Conservation (phyloP, 2,797 vertebrate genomes). For the Distichodus sexfasciatus region DNA sequence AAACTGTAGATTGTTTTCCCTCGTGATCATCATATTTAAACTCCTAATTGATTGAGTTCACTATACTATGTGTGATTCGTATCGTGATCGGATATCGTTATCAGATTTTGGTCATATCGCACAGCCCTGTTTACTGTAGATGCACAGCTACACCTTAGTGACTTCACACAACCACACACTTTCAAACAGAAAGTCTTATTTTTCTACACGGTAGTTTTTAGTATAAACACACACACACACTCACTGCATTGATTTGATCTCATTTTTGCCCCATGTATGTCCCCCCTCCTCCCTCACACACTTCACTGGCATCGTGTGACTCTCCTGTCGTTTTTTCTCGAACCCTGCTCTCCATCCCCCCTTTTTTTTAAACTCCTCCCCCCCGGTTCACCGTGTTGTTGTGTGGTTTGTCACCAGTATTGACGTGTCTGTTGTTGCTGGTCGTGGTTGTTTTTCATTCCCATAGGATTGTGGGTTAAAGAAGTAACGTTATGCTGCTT, state of each 20-base stretch:
- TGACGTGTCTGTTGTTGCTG: constrained; percentile 13
- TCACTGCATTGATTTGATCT: constrained; percentile 64
- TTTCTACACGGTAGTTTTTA: background rate
- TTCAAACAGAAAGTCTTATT: background rate
- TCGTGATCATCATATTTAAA: no score
- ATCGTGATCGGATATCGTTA: no score
- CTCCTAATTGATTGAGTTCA: no score
- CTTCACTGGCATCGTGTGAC: constrained; percentile 68
- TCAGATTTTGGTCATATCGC: no score
- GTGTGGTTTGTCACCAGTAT: constrained; percentile 56
- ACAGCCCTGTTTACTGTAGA: no score
- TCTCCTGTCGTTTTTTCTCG: constrained; percentile 29
- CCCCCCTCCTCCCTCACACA: constrained; percentile 39
- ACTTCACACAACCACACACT: background rate
- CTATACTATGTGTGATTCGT: no score
- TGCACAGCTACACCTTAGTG: background rate
- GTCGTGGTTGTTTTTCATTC: constrained; percentile 33
- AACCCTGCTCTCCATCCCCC: constrained; percentile 18
- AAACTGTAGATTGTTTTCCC: no score
- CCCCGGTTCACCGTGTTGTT: constrained; percentile 51
- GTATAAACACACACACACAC: constrained; percentile 31
- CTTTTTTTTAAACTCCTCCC: no score
- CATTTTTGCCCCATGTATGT: constrained; percentile 48
- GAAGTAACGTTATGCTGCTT: constrained; percentile 23
- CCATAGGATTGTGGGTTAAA: constrained; percentile 54